phyloP scores from a whole-genome alignment of 2,888 invertebrate genomes.

The Branchipolynoe longqiensis region DNA sequence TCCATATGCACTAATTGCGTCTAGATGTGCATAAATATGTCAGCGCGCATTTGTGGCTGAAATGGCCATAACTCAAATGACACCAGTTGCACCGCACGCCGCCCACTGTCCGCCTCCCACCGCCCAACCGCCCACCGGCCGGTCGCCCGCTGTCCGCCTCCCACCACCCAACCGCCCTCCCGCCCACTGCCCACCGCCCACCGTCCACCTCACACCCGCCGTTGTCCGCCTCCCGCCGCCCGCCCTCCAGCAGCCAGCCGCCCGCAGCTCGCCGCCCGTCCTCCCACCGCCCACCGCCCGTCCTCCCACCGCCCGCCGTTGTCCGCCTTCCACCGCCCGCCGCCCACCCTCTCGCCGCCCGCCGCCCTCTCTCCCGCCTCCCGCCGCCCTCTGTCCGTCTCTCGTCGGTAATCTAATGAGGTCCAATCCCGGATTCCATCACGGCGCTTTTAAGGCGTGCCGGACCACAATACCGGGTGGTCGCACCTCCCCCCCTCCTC shows the following conservation, averaged over 20 bases:
- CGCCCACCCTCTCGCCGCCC: neutral
- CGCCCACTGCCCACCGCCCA: neutral
- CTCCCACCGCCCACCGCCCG: neutral
- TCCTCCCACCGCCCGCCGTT: neutral
- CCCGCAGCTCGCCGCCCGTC: slow-evolving; percentile 14
- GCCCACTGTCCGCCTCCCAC: neutral
- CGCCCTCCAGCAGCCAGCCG: neutral
- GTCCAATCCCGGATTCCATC: slow-evolving; percentile 29
- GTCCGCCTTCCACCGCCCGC: neutral
- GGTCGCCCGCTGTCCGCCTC: neutral
- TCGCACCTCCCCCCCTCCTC: neutral
- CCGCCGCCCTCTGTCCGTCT: neutral
- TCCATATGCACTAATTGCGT: slow-evolving; percentile 47
- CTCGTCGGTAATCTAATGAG: slow-evolving; percentile 11
- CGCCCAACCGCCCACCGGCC: neutral
- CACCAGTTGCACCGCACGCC: slow-evolving; percentile 10
- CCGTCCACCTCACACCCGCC: neutral
- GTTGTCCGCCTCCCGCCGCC: neutral
- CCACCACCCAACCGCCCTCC: neutral
- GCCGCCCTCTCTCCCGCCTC: neutral
- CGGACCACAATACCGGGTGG: neutral
- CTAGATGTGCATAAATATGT: slow-evolving; percentile 39
- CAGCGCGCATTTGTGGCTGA: slow-evolving; percentile 6
- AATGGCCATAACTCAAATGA: slow-evolving; percentile 29
- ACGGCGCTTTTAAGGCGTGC: neutral